Evolutionary conservation across 2,797 vertebrate genomes (phyloP), one percentile per base, ranked within the genome.

Genomic region (Lepilemur septentrionalis): DNA sequence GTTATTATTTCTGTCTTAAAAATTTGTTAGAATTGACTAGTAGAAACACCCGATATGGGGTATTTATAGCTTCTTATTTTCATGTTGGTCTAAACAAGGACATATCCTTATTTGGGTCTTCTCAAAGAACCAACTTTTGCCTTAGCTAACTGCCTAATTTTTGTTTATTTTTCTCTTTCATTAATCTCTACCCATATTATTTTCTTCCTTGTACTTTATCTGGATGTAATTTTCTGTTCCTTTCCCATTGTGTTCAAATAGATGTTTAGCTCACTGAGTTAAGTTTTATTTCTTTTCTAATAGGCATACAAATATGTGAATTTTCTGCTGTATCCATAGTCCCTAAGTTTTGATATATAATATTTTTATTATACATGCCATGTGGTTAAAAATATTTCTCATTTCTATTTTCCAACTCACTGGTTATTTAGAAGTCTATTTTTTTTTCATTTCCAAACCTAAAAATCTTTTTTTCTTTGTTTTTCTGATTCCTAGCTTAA

Each of bases 151-250:
- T 69, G n/a, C 63, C n/a, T 7, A 3, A 84, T 67, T 65, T 59
- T 72, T 92, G 59, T 91, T 95, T 93, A 61, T 88, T 95, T 93
- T 83, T 32, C 55, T 57, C 11, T 69, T 76, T 95, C 28, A 73
- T 79, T 90, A 75, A 63, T 93, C 15, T 91, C 18, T 92, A 17
- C 20, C 72, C 2, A 20, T 67, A n/a, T 10, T 48, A 14, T 59
- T 92, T 86, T 87, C 52, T 65, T 70, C 35, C 12, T 73, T 55
- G 23, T 25, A 50, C 7, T 80, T 90, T 84, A 75, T 88, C 28
- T 83, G 22, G 13, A 55, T 61, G 91, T 93, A 73, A 86, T 87
- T 52, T 61, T 57, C 55, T 57, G 52, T 23, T 57, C 9, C 55
- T 57, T 57, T 92, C 78, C 23, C 35, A 35, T 67, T 41, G 67